Percentiles rank a stretch among this genome's conserved stretches.
phyloP scores from a whole-genome alignment of 2,113 vertebrate species.

The Acanthisitta chloris region DNA sequence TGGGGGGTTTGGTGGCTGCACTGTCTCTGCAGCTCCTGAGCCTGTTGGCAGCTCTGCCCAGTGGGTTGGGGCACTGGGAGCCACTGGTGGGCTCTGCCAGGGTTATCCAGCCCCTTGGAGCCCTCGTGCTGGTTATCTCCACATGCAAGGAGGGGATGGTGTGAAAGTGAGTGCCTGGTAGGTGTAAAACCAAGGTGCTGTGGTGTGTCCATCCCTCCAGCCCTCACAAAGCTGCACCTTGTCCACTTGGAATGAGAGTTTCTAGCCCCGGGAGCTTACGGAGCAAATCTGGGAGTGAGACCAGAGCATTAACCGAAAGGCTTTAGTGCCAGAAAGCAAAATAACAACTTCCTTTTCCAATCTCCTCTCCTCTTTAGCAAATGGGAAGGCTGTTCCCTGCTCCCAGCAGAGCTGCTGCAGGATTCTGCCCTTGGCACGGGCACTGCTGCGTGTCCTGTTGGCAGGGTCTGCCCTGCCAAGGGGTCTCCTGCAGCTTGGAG shows the following conservation, averaged over 20 bases:
- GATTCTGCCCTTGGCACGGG: not conserved
- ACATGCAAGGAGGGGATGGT: not conserved
- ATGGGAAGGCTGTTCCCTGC: not conserved
- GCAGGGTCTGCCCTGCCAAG: not conserved
- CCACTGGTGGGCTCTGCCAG: accelerated
- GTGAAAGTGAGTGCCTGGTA: accelerated
- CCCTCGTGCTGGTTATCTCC: not conserved
- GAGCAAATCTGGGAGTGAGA: not conserved
- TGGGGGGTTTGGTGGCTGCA: accelerated
- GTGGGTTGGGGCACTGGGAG: accelerated
- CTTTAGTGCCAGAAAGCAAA: not conserved
- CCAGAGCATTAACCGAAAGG: not conserved
- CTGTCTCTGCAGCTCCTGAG: accelerated
- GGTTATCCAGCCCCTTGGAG: accelerated
- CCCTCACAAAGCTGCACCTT: not conserved
- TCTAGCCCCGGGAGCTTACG: not conserved
- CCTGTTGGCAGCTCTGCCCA: not conserved
- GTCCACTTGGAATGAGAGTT: not conserved
- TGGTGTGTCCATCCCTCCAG: not conserved
- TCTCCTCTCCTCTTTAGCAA: not conserved
- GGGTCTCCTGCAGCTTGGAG: not conserved
- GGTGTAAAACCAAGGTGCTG: accelerated
- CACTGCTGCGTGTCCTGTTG: not conserved
- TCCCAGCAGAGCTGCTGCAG: not conserved
- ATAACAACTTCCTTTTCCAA: not conserved